A percentile compares a stretch with the other conserved stretches of the same genome.
Evolutionary conservation across 2,888 invertebrate species (phyloP).

Genomic region (Enchytraeus crypticus): DNA sequence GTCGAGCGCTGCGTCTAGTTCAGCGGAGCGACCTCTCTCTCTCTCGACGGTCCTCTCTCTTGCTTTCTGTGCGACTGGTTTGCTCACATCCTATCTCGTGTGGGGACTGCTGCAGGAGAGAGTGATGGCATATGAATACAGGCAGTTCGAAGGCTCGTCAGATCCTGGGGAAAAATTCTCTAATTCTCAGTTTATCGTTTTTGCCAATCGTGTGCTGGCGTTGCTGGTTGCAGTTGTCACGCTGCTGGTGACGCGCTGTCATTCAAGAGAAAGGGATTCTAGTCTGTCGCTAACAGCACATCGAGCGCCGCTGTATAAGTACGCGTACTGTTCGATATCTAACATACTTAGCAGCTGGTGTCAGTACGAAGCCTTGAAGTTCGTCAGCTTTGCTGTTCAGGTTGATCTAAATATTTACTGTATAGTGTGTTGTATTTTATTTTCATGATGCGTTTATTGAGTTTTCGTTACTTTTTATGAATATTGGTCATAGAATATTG

Average conservation of each 20-base stretch:
- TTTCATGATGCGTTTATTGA: neutral
- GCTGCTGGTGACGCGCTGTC: slow-evolving; percentile 10
- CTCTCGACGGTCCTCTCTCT: too few species aligned
- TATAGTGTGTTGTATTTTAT: neutral
- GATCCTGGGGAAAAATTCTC: slow-evolving; percentile 55
- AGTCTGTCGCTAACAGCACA: slow-evolving; percentile 55
- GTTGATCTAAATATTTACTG: slow-evolving; percentile 47
- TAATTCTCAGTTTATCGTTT: slow-evolving; percentile 93
- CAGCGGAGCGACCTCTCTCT: neutral
- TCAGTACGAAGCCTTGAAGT: slow-evolving; percentile 97
- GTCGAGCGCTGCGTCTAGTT: neutral
- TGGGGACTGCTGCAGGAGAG: slow-evolving; percentile 97
- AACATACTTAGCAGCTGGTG: slow-evolving; percentile 99
- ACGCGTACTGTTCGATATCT: slow-evolving; percentile 87
- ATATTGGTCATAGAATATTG: too few species aligned
- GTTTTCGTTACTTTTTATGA: neutral
- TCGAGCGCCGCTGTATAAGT: slow-evolving; percentile 82
- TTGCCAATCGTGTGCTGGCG: slow-evolving; percentile 83
- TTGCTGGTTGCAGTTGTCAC: slow-evolving; percentile 30
- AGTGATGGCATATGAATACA: slow-evolving; percentile 71
- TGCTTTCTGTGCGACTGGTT: slow-evolving; percentile 71
- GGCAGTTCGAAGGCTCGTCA: slow-evolving; percentile 17
- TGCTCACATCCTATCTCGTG: slow-evolving; percentile 81
- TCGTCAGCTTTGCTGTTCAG: slow-evolving; percentile 94
- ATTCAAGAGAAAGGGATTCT: too few species aligned